Percentiles rank a stretch among this genome's conserved stretches.
Evolutionary conservation across 2,113 vertebrate species (phyloP).

Genomic region (Gambusia holbrooki): DNA sequence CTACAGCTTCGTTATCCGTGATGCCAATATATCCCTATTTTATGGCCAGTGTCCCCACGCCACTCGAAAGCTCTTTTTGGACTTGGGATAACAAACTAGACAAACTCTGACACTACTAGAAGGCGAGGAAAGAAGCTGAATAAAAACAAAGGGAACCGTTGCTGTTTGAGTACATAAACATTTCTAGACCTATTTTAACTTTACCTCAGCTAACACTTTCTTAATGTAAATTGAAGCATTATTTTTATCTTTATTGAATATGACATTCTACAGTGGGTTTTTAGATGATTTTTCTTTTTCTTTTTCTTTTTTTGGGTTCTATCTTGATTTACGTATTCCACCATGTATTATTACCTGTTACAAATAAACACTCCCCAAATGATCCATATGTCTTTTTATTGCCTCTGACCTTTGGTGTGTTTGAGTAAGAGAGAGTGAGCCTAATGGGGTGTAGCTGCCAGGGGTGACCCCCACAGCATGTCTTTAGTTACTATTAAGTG

Average conservation of each 20-base stretch:
- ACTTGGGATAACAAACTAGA: slow-evolving; percentile 57
- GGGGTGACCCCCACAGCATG: slow-evolving; percentile 56
- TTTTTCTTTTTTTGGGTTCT: slow-evolving; percentile 46
- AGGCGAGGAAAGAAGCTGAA: slow-evolving; percentile 62
- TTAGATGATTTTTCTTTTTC: slow-evolving; percentile 79
- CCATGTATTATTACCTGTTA: slow-evolving; percentile 98
- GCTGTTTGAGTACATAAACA: slow-evolving; percentile 87
- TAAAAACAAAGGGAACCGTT: slow-evolving; percentile 81
- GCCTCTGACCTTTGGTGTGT: slow-evolving; percentile 13
- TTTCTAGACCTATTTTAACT: slow-evolving; percentile 97
- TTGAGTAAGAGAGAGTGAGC: slow-evolving; percentile 1
- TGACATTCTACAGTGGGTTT: slow-evolving; percentile 89
- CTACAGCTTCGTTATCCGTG: slow-evolving; percentile 67
- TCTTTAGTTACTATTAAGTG: slow-evolving; percentile 43
- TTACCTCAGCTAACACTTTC: slow-evolving; percentile 97
- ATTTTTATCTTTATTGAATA: slow-evolving; percentile 97
- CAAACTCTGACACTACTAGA: slow-evolving; percentile 56
- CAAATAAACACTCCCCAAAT: slow-evolving; percentile 95
- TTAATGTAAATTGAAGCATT: slow-evolving; percentile 91
- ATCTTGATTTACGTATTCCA: slow-evolving; percentile 94
- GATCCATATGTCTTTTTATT: slow-evolving; percentile 29
- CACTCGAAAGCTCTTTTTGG: slow-evolving; percentile 67
- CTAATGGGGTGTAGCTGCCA: slow-evolving; percentile 52
- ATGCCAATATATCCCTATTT: slow-evolving; percentile 79
- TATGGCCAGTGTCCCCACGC: slow-evolving; percentile 80